A percentile compares a stretch with the other conserved stretches of the same genome.
Conservation (phyloP, 2,888 invertebrate genomes). For the Cheilosia pagana region DNA sequence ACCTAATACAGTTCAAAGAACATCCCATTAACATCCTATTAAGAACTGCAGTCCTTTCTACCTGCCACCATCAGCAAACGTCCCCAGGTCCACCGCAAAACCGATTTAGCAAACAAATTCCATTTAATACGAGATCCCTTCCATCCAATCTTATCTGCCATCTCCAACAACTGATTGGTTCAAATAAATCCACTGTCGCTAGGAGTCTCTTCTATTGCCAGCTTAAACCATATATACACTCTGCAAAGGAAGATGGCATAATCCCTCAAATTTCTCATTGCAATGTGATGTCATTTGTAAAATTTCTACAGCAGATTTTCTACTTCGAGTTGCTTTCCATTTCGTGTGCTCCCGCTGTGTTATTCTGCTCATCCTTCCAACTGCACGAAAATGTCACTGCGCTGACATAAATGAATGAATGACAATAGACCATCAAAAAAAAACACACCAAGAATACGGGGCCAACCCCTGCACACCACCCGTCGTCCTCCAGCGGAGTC, state of each 20-base stretch:
- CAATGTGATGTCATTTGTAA: conserved; percentile 65
- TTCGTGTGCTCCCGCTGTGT: conserved; percentile 30
- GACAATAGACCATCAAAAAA: conserved; percentile 19
- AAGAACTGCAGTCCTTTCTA: too few species aligned
- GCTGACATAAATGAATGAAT: conserved; percentile 55
- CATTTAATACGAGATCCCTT: conserved; percentile 29
- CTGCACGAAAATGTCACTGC: conserved; percentile 58
- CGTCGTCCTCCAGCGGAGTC: not conserved
- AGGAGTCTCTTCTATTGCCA: conserved; percentile 32
- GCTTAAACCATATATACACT: conserved; percentile 5
- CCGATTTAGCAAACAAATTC: conserved; percentile 13
- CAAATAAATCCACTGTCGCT: conserved; percentile 55
- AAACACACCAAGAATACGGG: conserved; percentile 19
- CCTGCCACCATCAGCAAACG: too few species aligned
- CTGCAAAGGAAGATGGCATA: conserved; percentile 34
- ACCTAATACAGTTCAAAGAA: too few species aligned
- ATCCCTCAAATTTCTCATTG: conserved; percentile 62
- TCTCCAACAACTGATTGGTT: conserved; percentile 45
- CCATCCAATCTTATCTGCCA: not conserved
- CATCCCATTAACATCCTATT: too few species aligned
- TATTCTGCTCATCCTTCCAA: conserved; percentile 28
- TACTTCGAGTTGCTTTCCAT: conserved; percentile 32
- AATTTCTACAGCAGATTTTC: conserved; percentile 59
- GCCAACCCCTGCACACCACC: not conserved
- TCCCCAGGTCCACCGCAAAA: too few species aligned